These are phyloP conservation scores for Mandrillus leucophaeus DNA, from an alignment of 2,113 vertebrate species.

Conservation along the genomic window DNA sequence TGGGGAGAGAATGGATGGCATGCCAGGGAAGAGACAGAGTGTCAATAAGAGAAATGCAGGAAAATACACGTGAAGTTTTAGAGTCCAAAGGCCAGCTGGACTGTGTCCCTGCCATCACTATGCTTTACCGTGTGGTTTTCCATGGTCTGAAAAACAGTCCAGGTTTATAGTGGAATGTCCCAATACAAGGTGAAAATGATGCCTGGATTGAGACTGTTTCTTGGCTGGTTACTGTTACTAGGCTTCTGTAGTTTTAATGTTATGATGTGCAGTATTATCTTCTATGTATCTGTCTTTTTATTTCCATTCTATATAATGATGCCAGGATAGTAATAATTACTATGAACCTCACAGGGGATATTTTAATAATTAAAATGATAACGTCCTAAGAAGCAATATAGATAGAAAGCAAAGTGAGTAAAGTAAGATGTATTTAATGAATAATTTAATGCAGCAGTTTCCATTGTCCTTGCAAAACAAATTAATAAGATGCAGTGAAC, in stretches of 20 bases:
- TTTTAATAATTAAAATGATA: slow-evolving; percentile 66
- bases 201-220: background rate
- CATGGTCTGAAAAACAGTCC: background rate
- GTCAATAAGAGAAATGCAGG: background rate
- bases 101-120: background rate
- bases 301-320: slow-evolving; percentile 55
- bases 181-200: background rate
- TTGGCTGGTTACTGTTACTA: background rate
- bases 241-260: background rate
- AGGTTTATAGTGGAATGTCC: background rate
- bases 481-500: slow-evolving; percentile 42
- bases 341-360: slow-evolving; percentile 14
- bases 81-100: background rate
- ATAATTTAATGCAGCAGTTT: slow-evolving; percentile 63
- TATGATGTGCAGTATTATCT: background rate
- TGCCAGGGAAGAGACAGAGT: background rate
- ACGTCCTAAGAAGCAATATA: slow-evolving; percentile 41
- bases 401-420: slow-evolving; percentile 48
- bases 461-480: slow-evolving; percentile 60
- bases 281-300: slow-evolving; percentile 47
- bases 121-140: background rate
- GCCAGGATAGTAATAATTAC: slow-evolving; percentile 42
- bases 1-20: background rate
- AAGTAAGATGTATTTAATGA: slow-evolving; percentile 67
- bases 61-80: background rate